A percentile compares a stretch with the other conserved stretches of the same genome.
phyloP scores from a whole-genome alignment of 2,113 vertebrate species.

The Myiozetetes cayanensis region DNA sequence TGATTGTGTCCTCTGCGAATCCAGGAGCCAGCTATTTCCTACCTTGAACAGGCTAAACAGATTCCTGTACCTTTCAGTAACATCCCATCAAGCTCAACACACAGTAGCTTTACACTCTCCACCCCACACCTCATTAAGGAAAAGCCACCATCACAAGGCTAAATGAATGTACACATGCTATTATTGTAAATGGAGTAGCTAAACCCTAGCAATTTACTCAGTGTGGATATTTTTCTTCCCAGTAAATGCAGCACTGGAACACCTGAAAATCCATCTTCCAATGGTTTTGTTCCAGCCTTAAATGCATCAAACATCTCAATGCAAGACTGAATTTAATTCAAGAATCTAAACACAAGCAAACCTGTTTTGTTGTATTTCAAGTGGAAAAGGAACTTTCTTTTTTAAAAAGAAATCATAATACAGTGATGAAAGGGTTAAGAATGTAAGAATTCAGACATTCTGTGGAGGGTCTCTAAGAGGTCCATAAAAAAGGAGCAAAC shows the following conservation, averaged over 20 bases:
- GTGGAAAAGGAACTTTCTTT: conserved; percentile 41
- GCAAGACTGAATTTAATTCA: conserved; percentile 71
- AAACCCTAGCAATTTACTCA: conserved; percentile 65
- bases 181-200: conserved; percentile 67
- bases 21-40: not conserved
- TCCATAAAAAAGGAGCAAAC: conserved; percentile 78
- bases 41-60: conserved; percentile 51
- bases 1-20: not conserved
- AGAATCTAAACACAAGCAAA: conserved; percentile 72
- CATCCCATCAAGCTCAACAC: conserved; percentile 62
- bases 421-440: conserved; percentile 73
- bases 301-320: conserved; percentile 73
- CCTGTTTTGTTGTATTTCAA: conserved; percentile 55
- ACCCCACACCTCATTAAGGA: conserved; percentile 46
- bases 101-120: conserved; percentile 61
- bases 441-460: conserved; percentile 76
- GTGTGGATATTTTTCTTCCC: conserved; percentile 47
- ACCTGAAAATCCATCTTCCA: conserved; percentile 20
- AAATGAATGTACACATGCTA: conserved; percentile 64
- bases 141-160: conserved; percentile 69
- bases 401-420: conserved; percentile 63
- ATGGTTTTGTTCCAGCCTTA: conserved; percentile 68
- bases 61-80: conserved; percentile 60
- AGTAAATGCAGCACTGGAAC: conserved; percentile 68
- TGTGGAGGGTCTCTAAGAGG: conserved; percentile 71